phyloP scores from a whole-genome alignment of 2,797 vertebrate genomes.

The Xerus rutilus region DNA sequence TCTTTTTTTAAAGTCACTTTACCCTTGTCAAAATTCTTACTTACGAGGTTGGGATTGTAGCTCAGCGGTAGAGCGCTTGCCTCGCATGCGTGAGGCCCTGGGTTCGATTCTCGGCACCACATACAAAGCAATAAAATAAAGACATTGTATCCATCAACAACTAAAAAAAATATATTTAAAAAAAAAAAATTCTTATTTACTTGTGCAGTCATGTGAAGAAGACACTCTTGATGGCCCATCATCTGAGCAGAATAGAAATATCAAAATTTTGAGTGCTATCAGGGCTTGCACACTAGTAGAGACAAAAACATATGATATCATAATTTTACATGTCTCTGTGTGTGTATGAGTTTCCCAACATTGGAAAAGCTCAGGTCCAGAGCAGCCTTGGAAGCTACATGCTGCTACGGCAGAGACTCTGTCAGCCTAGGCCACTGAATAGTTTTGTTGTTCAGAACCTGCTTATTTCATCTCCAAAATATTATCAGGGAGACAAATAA shows the following conservation, averaged over 20 bases:
- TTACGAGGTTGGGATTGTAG: too few species aligned
- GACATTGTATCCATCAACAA: too few species aligned
- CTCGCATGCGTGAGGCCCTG: too few species aligned
- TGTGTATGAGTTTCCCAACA: too few species aligned
- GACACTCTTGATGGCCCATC: background rate
- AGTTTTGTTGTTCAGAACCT: background rate
- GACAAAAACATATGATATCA: background rate
- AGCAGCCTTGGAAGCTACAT: accelerated
- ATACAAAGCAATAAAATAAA: too few species aligned
- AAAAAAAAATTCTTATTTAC: background rate
- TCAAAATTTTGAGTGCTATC: background rate
- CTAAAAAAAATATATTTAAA: too few species aligned
- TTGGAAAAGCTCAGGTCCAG: background rate
- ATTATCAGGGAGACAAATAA: constrained; percentile 12
- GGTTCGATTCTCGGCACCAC: too few species aligned
- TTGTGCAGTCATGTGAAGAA: background rate
- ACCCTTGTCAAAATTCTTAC: background rate
- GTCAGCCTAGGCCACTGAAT: background rate
- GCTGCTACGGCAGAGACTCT: background rate
- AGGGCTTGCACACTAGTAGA: background rate
- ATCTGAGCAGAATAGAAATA: background rate
- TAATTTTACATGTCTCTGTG: too few species aligned
- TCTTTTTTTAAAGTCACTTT: background rate
- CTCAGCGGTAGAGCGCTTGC: too few species aligned
- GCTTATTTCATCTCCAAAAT: background rate